Base-by-base conservation (phyloP, 2,888 invertebrate species). In the Thalpophila matura region DNA sequence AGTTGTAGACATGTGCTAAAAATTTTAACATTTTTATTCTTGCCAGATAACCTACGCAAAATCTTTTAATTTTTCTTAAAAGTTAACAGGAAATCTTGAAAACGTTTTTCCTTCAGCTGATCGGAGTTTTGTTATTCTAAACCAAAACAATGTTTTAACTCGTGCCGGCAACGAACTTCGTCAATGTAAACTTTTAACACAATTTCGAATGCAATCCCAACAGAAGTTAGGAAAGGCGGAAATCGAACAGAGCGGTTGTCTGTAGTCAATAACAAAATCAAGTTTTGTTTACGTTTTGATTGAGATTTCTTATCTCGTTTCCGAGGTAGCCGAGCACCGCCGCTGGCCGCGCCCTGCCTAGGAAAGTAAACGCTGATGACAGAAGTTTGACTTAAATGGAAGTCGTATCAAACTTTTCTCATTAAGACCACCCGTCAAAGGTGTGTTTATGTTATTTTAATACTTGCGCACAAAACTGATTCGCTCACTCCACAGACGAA, bases 391-490 rank as follows among this genome's bases (percentile, higher is more conserved):
- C 89, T 93, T 89, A 91, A 93, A 92, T 91, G 90, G 89, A 91
- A 93, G 92, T 91, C 89, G 91, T 87, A 92, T 92, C 88, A 88
- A 95, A 94, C 90, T 95, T 95, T 94, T 94, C 93, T 94, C 94
- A 94, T 95, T 94, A 95, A 94, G 90, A 89, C 85, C 90, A 90
- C 86, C 89, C 91, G 88, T 93, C 91, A 92, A 93, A 93, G 93
- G 93, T 93, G 89, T 92, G 90, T 92, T 93, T 93, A 92, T 90
- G 88, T 92, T 92, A 93, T 93, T 93, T 93, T 90, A 90, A 91
- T 89, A 89, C 89, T 91, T 88, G 84, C 84, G 84, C 82, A 82
- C 85, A 90, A 90, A 89, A 88, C 86, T 86, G 85, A 88, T 87
- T 89, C 84, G 71, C 71, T 78, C 73, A 65, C 65, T 60, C 70